Conservation (phyloP, 2,113 vertebrate species). For the Gallinago undulata region DNA sequence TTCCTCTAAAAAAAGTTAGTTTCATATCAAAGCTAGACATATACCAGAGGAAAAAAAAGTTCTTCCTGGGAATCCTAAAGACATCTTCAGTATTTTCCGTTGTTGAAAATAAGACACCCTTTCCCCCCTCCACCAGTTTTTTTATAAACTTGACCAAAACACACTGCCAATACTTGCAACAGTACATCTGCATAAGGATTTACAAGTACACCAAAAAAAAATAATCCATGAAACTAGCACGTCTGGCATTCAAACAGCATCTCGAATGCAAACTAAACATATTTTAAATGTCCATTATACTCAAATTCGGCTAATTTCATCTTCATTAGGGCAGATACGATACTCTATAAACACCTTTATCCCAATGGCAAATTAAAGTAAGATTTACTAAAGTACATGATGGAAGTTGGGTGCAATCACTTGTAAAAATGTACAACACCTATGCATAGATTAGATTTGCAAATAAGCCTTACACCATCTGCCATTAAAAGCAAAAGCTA, state of each 20-base stretch:
- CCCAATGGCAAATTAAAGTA: background rate
- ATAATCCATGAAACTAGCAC: background rate
- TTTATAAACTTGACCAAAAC: background rate
- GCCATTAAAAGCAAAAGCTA: background rate
- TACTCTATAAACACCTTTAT: background rate
- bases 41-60: background rate
- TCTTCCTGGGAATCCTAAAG: background rate
- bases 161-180: background rate
- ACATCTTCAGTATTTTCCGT: background rate
- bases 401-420: background rate
- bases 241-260: background rate
- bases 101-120: background rate
- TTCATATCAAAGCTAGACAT: background rate
- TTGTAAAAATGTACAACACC: background rate
- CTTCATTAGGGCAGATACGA: background rate
- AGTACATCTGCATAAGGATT: background rate
- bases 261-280: background rate
- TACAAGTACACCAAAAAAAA: background rate
- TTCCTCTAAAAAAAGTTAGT: background rate
- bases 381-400: background rate
- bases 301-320: background rate
- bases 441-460: background rate
- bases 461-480: background rate
- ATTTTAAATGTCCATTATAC: background rate
- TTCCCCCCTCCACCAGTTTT: background rate